These are phyloP conservation scores for Characodon lateralis DNA, from an alignment of 2,797 vertebrate species.

Conservation along the genomic window DNA sequence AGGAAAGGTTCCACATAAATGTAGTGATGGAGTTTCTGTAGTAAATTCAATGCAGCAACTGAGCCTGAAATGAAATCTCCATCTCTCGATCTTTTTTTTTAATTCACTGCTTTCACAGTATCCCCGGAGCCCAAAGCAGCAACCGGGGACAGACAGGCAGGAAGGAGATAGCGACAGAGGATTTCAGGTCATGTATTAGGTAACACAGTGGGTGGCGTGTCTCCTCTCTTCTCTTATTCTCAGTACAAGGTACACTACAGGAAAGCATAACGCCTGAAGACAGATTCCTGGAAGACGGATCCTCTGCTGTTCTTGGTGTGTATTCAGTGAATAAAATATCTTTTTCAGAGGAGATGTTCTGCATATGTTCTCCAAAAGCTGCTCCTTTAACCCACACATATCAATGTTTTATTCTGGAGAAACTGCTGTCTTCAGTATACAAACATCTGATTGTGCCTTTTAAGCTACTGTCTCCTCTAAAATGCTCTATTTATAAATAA, in stretches of 20 bases:
- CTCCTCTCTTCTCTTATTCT: constrained; percentile 25
- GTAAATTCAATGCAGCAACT: constrained; percentile 1
- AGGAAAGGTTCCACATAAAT: background rate
- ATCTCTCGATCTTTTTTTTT: constrained; percentile 22
- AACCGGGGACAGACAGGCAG: constrained; percentile 24
- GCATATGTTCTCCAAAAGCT: background rate
- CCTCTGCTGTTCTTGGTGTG: constrained; percentile 5
- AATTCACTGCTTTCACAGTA: constrained; percentile 28
- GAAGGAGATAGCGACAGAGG: constrained; percentile 3
- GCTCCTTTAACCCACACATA: background rate
- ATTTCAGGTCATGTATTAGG: constrained; percentile 46
- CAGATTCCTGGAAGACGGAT: constrained; percentile 32
- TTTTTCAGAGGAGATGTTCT: constrained; percentile 1
- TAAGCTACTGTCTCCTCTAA: background rate
- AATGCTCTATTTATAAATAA: background rate
- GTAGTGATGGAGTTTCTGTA: background rate
- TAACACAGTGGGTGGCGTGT: constrained; percentile 29
- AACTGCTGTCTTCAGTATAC: background rate
- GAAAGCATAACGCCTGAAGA: constrained; percentile 40
- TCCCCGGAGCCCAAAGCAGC: constrained; percentile 20
- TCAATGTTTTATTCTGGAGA: background rate
- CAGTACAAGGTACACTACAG: constrained; percentile 35
- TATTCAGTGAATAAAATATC: constrained; percentile 26
- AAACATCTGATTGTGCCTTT: background rate
- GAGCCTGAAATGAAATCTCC: constrained; percentile 5